Evolutionary conservation across 2,888 invertebrate species (phyloP), one percentile per base, ranked within the genome.

Genomic region (Cenopis cana): DNA sequence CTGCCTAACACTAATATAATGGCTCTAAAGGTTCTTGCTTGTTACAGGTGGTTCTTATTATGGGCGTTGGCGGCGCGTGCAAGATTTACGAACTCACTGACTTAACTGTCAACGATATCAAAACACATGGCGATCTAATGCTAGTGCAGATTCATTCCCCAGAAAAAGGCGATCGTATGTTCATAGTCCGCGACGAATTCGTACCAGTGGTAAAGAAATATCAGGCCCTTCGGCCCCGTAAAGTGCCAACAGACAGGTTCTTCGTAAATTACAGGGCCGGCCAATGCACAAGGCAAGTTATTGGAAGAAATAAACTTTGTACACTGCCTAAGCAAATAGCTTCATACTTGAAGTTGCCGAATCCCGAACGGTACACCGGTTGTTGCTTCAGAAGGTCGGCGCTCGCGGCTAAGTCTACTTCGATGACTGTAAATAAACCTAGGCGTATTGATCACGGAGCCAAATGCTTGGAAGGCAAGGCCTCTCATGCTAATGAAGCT

Each of bases 21-120:
- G n/a, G n/a, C n/a, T n/a, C n/a, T n/a, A n/a, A n/a, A n/a, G n/a
- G n/a, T n/a, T 24, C 33, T 33, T 8, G 2, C 6, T 59, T 60
- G 52, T 69, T 69, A 29, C 64, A 69, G 69, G 64, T 69, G 5
- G 64, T 41, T 41, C 69, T 69, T 17, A 69, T 69, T 18, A 33
- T 69, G 11, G 69, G 64, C 8, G 50, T 69, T 9, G 11, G 57
- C 41, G 69, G 69, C 6, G 69, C 56, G 9, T 69, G 69, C 18
- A 38, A 57, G 14, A 24, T 20, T 17, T 14, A n/a, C 17, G 69
- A 69, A 41, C 64, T 69, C 12, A 36, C 50, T 2, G 57, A 36
- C 50, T 20, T 69, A 17, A 69, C 62, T 4, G 41, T 50, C 29
- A 52, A 69, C 18, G 29, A 57, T 20, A 64, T 69, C 18, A 57